Base-by-base conservation (phyloP, 2,888 invertebrate genomes). In the Dendrolimus houi region DNA sequence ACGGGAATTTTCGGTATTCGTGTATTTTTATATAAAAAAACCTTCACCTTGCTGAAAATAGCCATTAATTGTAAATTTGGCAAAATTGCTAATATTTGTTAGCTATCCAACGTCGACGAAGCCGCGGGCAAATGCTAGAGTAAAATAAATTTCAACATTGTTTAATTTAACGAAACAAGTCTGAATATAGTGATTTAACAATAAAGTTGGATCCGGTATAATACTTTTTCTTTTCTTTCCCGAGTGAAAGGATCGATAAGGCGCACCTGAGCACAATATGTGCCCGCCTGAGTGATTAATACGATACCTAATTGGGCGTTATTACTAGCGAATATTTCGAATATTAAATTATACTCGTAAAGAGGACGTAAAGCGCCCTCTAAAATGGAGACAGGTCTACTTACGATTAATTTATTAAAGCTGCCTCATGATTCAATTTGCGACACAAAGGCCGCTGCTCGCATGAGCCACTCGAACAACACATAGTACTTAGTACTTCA, bases 391-490 rank as follows among this genome's bases (percentile, higher is more conserved):
- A 74, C 74, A 74, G 67, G 73, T 69, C 71, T 77, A 77, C 77
- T 78, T 78, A 71, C 70, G 71, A 75, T 79, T 79, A 76, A 79
- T 79, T 79, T 78, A 80, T 77, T 79, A 78, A 75, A 73, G 69
- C 70, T 73, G 70, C 67, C 71, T 74, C 75, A 71, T 81, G 76
- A 83, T 83, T 82, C 81, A 82, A 83, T 83, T 83, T 81, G 61
- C 60, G 62, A 69, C 70, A 78, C 76, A 81, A 79, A 79, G 74
- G 77, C 60, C 62, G 60, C 59, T 62, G 62, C 62, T 68, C 67
- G 65, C 66, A 62, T 68, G 66, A 64, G 66, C 63, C 63, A 64
- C 59, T 12, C 47, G 47, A 29, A 29, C 12, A 47, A 56, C 57
- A 54, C 59, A 60, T 60, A 55, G 57, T 47, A 47, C 47, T 47